These are phyloP conservation scores for Papilio gigon DNA, from an alignment of 2,888 invertebrate genomes.

Conservation along the genomic window DNA sequence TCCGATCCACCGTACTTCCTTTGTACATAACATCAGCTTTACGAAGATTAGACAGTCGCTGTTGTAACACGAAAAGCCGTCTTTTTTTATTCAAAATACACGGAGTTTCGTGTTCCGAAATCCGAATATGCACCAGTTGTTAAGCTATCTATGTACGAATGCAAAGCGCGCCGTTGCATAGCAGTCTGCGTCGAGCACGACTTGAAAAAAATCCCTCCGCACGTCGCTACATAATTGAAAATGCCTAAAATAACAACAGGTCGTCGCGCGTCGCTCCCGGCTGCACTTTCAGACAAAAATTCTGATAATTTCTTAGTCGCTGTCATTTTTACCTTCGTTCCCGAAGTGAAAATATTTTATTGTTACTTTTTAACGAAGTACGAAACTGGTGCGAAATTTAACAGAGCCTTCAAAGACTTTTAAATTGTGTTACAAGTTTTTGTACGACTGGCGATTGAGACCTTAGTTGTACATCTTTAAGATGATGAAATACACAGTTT, in stretches of 20 bases:
- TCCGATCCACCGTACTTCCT: no score
- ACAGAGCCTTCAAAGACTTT: not conserved
- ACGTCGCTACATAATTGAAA: slow-evolving; percentile 69
- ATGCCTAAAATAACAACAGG: slow-evolving; percentile 72
- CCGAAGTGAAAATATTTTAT: slow-evolving; percentile 9
- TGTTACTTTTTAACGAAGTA: slow-evolving; percentile 1
- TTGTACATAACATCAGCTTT: not conserved
- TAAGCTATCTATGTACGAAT: not conserved
- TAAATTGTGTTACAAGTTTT: not conserved
- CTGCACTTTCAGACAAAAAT: slow-evolving; percentile 63
- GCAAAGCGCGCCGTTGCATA: slow-evolving; percentile 43
- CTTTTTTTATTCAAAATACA: not conserved
- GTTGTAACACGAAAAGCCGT: not conserved
- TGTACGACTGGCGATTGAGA: not conserved
- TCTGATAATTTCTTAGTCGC: slow-evolving; percentile 60
- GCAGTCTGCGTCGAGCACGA: slow-evolving; percentile 44
- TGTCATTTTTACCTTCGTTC: slow-evolving; percentile 52
- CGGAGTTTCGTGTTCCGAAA: slow-evolving; percentile 7
- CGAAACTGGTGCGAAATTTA: not conserved
- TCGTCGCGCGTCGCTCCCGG: slow-evolving; percentile 50
- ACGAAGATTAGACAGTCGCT: not conserved
- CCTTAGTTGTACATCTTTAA: not conserved
- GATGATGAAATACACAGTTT: no score
- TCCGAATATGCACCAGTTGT: slow-evolving; percentile 5
- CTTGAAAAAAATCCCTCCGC: slow-evolving; percentile 46